These are phyloP conservation scores for Coecobrya sp. DNA, from an alignment of 2,888 invertebrate species.

Conservation along the genomic window DNA sequence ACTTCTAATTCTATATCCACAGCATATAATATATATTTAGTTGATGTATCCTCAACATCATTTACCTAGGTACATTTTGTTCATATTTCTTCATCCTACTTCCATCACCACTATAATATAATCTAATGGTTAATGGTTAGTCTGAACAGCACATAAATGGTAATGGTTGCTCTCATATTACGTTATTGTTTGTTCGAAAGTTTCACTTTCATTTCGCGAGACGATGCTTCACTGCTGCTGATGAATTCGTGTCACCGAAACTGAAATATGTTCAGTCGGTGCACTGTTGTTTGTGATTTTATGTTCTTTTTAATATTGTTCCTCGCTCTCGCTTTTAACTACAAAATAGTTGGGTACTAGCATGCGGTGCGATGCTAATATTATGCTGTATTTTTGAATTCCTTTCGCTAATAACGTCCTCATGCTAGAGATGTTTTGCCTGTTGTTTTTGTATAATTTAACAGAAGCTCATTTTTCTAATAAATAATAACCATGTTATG, in stretches of 20 bases:
- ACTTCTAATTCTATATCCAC: no score
- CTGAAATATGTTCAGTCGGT: constrained; percentile 34
- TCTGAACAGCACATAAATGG: no score
- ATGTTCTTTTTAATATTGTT: background rate
- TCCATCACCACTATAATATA: no score
- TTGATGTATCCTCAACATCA: no score
- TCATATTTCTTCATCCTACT: no score
- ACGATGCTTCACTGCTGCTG: constrained; percentile 7
- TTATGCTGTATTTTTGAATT: no score
- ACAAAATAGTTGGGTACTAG: background rate
- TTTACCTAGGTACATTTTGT: no score
- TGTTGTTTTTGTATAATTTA: background rate
- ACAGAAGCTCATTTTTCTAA: background rate
- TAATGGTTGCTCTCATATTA: no score
- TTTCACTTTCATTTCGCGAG: constrained; percentile 27
- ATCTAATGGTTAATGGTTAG: no score
- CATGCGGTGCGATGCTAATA: no score
- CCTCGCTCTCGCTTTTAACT: background rate
- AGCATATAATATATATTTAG: no score
- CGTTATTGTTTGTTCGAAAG: constrained; percentile 46
- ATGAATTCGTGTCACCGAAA: constrained; percentile 52
- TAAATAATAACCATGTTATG: background rate
- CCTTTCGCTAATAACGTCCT: background rate
- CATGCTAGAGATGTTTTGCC: background rate
- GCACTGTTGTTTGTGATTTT: background rate